Evolutionary conservation across 2,888 invertebrate species (phyloP), one percentile per base, ranked within the genome.

Genomic region (Odiellus spinosus): DNA sequence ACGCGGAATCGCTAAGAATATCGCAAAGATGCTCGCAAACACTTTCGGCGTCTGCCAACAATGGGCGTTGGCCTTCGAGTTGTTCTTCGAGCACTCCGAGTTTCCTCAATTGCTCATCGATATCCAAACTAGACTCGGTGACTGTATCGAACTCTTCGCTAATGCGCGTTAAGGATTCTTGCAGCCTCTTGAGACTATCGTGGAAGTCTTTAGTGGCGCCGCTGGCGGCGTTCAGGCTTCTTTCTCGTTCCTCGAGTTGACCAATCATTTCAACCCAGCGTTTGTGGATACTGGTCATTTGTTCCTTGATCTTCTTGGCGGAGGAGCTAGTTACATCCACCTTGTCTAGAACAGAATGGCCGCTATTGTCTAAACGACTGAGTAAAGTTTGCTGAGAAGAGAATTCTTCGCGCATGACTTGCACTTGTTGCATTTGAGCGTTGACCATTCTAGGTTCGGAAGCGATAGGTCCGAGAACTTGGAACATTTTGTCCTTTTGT

Each of bases 391-490:
- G 86, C 64, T 95, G 91, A 0, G 82, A 79, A 50, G 86, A 76
- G 73, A 93, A 84, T 69, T 96, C 95, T 65, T 95, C 95, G 51
- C 91, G 77, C 42, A 96, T 72, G 1, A 95, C 90, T 61, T 71
- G 67, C 42, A 73, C 72, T 73, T 90, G 90, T 63, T 91, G 88
- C 15, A 91, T 84, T 73, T 95, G 95, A 34, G 86, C 88, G 62
- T 87, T 84, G 2, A 93, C 87, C 81, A 93, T 85, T 46, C 90
- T 74, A 1, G 91, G 87, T 67, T 96, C 95, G 0, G 90, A 85
- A 0, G 91, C 90, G 59, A 96, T 90, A 1, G 93, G 93, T 15
- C 95, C 95, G 0, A 96, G 71, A 0, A 91, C 93, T 0, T 83
- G 79, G 67, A 96, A 73, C 91, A 96, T 93, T 58, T 87, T 80